Evolutionary conservation across 2,797 vertebrate genomes (phyloP).

Genomic region (Streptopelia turtur): DNA sequence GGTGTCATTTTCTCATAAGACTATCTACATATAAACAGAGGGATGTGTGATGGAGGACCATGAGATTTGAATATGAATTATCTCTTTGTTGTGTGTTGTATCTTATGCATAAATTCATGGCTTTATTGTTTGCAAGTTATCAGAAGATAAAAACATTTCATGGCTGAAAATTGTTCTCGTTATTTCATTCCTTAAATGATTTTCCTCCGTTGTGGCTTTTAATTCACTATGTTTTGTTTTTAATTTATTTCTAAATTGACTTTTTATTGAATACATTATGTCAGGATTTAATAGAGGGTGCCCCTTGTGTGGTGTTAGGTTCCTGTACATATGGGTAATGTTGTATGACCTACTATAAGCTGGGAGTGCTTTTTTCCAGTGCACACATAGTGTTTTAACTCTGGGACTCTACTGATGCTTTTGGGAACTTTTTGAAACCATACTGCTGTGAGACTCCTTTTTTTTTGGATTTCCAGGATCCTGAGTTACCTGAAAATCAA

Average conservation of each 20-base stretch:
- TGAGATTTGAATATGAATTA: slow-evolving; percentile 61
- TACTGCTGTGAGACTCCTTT: neutral
- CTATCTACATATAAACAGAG: slow-evolving; percentile 66
- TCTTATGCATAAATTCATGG: slow-evolving; percentile 56
- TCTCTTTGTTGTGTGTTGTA: slow-evolving; percentile 59
- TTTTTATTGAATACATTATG: slow-evolving; percentile 68
- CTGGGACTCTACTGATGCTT: neutral
- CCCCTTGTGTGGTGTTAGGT: slow-evolving; percentile 10
- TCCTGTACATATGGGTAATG: neutral
- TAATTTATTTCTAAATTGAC: slow-evolving; percentile 75
- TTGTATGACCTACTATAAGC: neutral
- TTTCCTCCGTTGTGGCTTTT: slow-evolving; percentile 52
- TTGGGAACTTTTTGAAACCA: slow-evolving; percentile 23
- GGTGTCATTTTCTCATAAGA: slow-evolving; percentile 62
- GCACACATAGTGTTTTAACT: neutral
- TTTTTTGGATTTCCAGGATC: neutral
- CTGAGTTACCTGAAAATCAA: slow-evolving; percentile 45
- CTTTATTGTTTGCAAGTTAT: slow-evolving; percentile 50
- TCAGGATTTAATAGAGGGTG: slow-evolving; percentile 46
- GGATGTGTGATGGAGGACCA: slow-evolving; percentile 47
- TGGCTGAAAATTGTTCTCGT: slow-evolving; percentile 67
- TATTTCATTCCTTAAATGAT: slow-evolving; percentile 70
- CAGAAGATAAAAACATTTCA: slow-evolving; percentile 71
- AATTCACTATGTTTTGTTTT: slow-evolving; percentile 62
- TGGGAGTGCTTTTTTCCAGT: neutral